Conservation (phyloP, 2,797 vertebrate genomes). For the Galaxias olidus region DNA sequence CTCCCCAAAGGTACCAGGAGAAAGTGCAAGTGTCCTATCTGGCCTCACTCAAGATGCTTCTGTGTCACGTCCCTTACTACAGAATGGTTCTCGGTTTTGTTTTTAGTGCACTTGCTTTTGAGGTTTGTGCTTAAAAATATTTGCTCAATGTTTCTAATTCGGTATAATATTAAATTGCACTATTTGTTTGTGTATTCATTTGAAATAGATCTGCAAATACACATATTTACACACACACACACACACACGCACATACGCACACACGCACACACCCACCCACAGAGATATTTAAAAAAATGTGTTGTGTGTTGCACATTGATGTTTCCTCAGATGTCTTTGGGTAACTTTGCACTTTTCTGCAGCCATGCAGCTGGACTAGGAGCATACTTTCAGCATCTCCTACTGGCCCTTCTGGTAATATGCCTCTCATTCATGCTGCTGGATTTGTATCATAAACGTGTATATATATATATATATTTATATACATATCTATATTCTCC, state of each 20-base stretch:
- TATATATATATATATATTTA: too few species aligned
- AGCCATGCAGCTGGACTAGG: conserved; percentile 70
- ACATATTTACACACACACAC: not conserved
- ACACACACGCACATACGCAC: too few species aligned
- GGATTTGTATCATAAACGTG: not conserved
- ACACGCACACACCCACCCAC: not conserved
- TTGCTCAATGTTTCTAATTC: not conserved
- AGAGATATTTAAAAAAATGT: not conserved
- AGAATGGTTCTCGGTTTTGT: conserved; percentile 72
- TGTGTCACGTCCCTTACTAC: conserved; percentile 63
- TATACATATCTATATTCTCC: too few species aligned
- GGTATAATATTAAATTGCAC: not conserved
- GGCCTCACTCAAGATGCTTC: conserved; percentile 60
- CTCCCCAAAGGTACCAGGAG: conserved; percentile 28
- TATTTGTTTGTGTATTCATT: not conserved
- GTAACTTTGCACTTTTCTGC: conserved; percentile 79
- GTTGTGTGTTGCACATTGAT: conserved; percentile 11
- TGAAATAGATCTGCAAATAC: not conserved
- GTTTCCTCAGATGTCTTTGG: conserved; percentile 69
- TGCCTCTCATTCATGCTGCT: not conserved
- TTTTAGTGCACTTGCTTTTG: conserved; percentile 69
- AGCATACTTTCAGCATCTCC: conserved; percentile 71
- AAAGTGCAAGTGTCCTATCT: conserved; percentile 46
- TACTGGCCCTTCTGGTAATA: conserved; percentile 75
- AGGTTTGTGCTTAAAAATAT: conserved; percentile 55